Evolutionary conservation across 64 coral and sea anemone species (phyloP), one percentile per base, ranked within the genome.

Genomic region (Dendrophyllia cribrosa): DNA sequence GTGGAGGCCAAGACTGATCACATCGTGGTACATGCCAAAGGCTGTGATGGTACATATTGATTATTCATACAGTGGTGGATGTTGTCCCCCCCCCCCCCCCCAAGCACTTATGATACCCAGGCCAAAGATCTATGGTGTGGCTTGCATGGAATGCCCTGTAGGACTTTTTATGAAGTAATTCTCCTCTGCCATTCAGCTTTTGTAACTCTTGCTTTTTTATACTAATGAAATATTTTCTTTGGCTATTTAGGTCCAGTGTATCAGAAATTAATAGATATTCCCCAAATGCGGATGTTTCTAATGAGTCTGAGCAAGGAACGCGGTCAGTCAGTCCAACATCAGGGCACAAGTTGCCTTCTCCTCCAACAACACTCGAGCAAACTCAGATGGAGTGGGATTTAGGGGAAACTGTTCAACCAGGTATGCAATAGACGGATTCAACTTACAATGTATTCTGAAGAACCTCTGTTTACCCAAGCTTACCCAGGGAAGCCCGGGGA

Each of bases 341-440:
- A 87, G 70, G 44, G 7, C 84, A 86, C 13, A 96, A 93, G 26
- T 87, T 96, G 2, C 95, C 95, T 19, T 96, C 95, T 25, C 95
- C 95, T 15, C 95, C 95, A 55, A 93, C 95, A 58, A 96, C 93
- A 24, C 87, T 98, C 66, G 96, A 98, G 74, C 96, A 98, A 59
- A 93, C 96, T 25, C 96, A 98, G 58, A 95, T 95, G 94, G 96
- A 98, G 22, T 98, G 96, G 96, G 94, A 98, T 47, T 60, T 98
- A 21, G 96, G 95, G 11, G 96, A 95, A 60, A 98, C 94, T 78
- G 91, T 98, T 59, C 96, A 98, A 62, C 90, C 93, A 76, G 96
- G 96, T 98, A 90, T 70, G 11, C 20, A 51, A 53, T 68, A 61
- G 0, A 17, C 1, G 3, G 16, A 12, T 61, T 61, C 59, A 61